Evolutionary conservation across 2,797 vertebrate genomes (phyloP).

Genomic region (Danionella dracula): DNA sequence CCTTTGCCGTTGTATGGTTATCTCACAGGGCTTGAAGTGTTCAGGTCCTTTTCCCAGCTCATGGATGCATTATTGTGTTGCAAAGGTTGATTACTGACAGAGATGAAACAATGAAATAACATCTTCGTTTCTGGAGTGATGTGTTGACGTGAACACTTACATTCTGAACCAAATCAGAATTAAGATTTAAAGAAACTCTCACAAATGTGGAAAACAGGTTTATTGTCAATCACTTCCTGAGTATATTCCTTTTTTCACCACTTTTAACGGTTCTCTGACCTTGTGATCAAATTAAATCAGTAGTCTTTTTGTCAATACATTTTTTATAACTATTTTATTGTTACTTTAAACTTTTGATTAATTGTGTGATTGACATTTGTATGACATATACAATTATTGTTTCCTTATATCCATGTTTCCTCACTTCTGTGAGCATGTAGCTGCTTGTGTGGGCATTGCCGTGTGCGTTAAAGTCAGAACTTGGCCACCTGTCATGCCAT

Average conservation of each 20-base stretch:
- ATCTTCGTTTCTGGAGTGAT: not conserved
- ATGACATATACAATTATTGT: not conserved
- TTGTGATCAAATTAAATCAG: not conserved
- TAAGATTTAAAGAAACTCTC: not conserved
- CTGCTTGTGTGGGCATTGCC: not conserved
- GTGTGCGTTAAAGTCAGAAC: conserved; percentile 6
- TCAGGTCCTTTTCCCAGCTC: conserved; percentile 14
- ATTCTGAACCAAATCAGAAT: too few species aligned
- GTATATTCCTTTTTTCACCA: not conserved
- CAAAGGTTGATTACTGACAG: not conserved
- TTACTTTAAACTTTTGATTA: too few species aligned
- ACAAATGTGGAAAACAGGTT: too few species aligned
- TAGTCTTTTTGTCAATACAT: too few species aligned
- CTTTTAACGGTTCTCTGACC: not conserved
- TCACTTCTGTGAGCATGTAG: not conserved
- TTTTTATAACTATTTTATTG: too few species aligned
- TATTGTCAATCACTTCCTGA: not conserved
- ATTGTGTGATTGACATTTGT: not conserved
- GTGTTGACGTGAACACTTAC: too few species aligned
- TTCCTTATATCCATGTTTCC: not conserved
- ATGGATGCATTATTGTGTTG: not conserved
- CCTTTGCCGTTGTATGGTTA: not conserved
- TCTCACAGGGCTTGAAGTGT: not conserved
- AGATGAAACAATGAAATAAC: not conserved
- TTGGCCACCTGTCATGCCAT: conserved; percentile 25